Evolutionary conservation across 92 coral and sea anemone genomes (phyloP).

Genomic region (Actinernus sp.): DNA sequence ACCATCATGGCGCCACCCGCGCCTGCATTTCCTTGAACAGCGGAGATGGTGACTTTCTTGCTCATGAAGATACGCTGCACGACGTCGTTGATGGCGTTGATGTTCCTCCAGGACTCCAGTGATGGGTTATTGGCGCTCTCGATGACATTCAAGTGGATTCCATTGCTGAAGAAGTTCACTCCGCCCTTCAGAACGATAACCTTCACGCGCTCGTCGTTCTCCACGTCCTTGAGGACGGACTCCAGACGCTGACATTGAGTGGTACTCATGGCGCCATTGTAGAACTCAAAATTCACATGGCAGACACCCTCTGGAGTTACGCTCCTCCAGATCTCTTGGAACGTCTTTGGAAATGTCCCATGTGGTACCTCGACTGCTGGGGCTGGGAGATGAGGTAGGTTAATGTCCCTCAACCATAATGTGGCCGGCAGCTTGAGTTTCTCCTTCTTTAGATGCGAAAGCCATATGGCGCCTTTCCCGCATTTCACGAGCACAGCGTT

Average conservation of each 20-base stretch:
- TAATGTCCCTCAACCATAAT: conserved; percentile 46
- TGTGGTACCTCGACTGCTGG: conserved; percentile 25
- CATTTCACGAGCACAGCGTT: conserved; percentile 75
- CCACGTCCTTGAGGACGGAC: conserved; percentile 32
- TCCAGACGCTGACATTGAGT: conserved; percentile 66
- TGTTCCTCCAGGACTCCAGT: conserved; percentile 72
- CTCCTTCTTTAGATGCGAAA: conserved; percentile 71
- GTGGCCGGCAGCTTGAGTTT: conserved; percentile 80
- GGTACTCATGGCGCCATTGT: conserved; percentile 87
- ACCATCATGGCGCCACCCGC: conserved; percentile 90
- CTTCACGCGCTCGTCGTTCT: conserved; percentile 53
- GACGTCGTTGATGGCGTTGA: conserved; percentile 80
- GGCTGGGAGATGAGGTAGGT: conserved; percentile 7
- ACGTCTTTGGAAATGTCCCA: conserved; percentile 43
- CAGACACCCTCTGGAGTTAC: conserved; percentile 78
- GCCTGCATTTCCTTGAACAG: conserved; percentile 81
- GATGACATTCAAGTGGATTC: conserved; percentile 75
- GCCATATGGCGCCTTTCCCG: conserved; percentile 71
- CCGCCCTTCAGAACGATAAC: conserved; percentile 82
- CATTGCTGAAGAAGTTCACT: conserved; percentile 75
- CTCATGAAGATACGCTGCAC: conserved; percentile 62
- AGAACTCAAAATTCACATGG: conserved; percentile 68
- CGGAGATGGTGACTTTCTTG: conserved; percentile 72
- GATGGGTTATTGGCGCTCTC: conserved; percentile 52
- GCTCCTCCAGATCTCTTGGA: conserved; percentile 78